These are phyloP conservation scores for Meloidogyne chitwoodi DNA, from an alignment of 1,140 invertebrate species.

Conservation along the genomic window DNA sequence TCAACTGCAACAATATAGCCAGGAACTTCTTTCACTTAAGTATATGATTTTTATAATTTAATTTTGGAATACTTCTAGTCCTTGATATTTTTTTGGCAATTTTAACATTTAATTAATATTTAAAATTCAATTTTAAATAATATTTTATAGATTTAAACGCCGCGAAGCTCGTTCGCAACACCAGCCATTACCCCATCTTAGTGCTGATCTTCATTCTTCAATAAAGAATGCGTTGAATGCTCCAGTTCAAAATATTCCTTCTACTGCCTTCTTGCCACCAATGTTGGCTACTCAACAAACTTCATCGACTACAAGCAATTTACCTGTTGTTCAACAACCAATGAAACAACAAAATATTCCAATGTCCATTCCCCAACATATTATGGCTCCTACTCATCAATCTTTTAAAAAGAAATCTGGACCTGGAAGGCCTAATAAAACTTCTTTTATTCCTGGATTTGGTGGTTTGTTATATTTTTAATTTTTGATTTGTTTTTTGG, in stretches of 20 bases:
- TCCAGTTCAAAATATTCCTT: background rate
- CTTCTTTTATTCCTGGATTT: background rate
- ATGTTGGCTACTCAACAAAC: background rate
- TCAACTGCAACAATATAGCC: constrained; percentile 39
- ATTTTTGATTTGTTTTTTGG: no score
- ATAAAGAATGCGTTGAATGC: constrained; percentile 28
- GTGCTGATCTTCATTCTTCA: constrained; percentile 26
- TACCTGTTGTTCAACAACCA: background rate
- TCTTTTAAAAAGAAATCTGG: constrained; percentile 26
- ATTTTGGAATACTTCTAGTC: no score
- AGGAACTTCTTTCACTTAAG: constrained; percentile 38
- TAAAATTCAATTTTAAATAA: background rate
- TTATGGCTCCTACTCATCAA: constrained; percentile 16
- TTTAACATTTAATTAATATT: no score
- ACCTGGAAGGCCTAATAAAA: constrained; percentile 21
- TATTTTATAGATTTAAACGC: constrained; percentile 36
- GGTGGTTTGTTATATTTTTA: background rate
- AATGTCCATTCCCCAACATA: constrained; percentile 3
- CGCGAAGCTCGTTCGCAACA: constrained; percentile 30
- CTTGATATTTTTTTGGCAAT: no score
- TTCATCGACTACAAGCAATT: no score
- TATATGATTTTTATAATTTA: constrained; percentile 5
- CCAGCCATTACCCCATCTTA: constrained; percentile 22
- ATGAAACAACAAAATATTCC: constrained; percentile 12
- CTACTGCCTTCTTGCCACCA: background rate